Evolutionary conservation across 2,888 invertebrate genomes (phyloP).

Genomic region (Xestia ashworthii): DNA sequence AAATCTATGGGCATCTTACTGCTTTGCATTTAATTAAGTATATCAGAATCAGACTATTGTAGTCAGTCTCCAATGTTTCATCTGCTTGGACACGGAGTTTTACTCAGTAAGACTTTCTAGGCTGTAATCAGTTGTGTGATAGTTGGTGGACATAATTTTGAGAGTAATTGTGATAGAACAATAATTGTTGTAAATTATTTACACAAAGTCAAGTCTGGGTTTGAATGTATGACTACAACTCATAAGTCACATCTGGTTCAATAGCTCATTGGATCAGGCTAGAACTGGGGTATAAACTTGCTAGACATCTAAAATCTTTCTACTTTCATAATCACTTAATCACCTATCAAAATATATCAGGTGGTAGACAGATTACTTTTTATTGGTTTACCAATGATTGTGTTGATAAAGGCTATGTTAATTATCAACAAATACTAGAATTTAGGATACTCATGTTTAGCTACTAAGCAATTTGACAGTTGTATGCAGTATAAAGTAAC

Average conservation of each 20-base stretch:
- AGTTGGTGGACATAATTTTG: not conserved
- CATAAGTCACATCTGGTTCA: not conserved
- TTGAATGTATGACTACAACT: not conserved
- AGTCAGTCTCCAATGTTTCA: not conserved
- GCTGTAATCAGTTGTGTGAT: too few species aligned
- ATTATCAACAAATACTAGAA: not conserved
- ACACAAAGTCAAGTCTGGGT: not conserved
- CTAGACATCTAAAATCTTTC: not conserved
- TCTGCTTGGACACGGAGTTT: not conserved
- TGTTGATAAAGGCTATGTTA: not conserved
- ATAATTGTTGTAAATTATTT: too few species aligned
- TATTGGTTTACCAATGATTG: slow-evolving; percentile 7
- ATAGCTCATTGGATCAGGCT: not conserved
- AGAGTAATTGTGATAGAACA: not conserved
- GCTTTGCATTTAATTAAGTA: slow-evolving; percentile 5
- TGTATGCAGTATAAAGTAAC: not conserved
- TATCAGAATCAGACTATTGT: not conserved
- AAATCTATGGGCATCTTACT: not conserved
- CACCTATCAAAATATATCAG: not conserved
- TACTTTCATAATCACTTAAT: not conserved
- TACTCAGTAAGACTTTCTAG: not conserved
- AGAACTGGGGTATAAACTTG: not conserved
- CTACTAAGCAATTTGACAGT: not conserved
- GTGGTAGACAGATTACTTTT: not conserved
- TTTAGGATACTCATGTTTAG: not conserved